Conservation (phyloP, 2,888 invertebrate genomes). For the Pyrgus malvae region DNA sequence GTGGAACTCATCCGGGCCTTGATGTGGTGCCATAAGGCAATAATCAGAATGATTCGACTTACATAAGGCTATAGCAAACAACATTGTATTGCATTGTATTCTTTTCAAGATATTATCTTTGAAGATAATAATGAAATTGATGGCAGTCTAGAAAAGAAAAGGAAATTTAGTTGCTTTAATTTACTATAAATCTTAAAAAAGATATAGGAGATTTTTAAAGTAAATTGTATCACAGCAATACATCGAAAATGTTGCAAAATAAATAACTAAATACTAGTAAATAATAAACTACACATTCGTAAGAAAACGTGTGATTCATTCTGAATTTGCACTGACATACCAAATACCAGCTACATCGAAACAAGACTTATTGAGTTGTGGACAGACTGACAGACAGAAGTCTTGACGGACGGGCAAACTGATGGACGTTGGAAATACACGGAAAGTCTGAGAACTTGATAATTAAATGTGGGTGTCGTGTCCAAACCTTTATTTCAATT, state of each 20-base stretch:
- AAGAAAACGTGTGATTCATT: background rate
- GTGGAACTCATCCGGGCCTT: constrained; percentile 10
- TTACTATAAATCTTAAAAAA: too few species aligned
- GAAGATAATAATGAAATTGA: too few species aligned
- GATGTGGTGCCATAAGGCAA: constrained; percentile 22
- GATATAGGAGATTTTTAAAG: too few species aligned
- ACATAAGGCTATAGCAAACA: background rate
- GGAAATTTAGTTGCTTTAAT: too few species aligned
- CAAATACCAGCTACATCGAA: constrained; percentile 14
- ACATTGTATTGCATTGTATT: background rate
- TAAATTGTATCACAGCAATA: too few species aligned
- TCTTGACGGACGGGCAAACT: constrained; percentile 11
- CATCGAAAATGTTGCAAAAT: too few species aligned
- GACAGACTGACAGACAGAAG: constrained; percentile 15
- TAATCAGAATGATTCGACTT: constrained; percentile 7
- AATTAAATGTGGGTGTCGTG: background rate
- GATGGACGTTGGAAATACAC: constrained; percentile 7
- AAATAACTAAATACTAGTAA: too few species aligned
- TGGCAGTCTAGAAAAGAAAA: too few species aligned
- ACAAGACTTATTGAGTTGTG: constrained; percentile 7
- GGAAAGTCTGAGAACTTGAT: background rate
- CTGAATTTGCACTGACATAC: constrained; percentile 1
- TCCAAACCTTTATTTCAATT: too few species aligned
- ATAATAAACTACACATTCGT: too few species aligned
- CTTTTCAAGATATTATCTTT: too few species aligned